Percentiles rank a stretch among this genome's conserved stretches.
These are phyloP conservation scores for Siniperca knerii DNA, from an alignment of 2,113 vertebrate genomes.

Conservation along the genomic window DNA sequence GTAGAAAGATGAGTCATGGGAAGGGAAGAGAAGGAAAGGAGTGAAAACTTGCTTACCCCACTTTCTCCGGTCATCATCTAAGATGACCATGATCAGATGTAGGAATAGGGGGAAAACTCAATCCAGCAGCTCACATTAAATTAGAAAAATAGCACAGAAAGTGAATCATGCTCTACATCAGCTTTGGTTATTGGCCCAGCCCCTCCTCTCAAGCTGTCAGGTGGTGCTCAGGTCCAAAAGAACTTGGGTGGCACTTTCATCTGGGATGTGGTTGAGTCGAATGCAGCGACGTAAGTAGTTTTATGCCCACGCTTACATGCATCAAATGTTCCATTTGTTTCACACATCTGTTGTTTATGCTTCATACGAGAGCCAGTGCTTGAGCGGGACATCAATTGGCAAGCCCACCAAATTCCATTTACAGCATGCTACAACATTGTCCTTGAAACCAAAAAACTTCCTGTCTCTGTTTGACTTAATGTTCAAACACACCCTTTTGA, in stretches of 20 bases:
- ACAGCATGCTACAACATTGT: constrained; percentile 24
- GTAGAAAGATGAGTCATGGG: neutral
- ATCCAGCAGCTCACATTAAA: constrained; percentile 31
- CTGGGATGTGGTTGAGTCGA: constrained; percentile 17
- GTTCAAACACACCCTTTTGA: constrained; percentile 23
- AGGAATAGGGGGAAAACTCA: neutral
- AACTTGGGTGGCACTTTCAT: constrained; percentile 30
- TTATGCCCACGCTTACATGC: constrained; percentile 33
- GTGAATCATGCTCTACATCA: constrained; percentile 61
- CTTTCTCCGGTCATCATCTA: neutral
- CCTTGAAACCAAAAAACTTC: constrained; percentile 26
- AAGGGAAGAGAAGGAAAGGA: neutral
- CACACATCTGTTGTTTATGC: constrained; percentile 64
- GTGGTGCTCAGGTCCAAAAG: constrained; percentile 34
- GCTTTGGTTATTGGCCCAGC: constrained; percentile 50
- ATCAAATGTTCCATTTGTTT: constrained; percentile 60
- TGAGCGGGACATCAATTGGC: constrained; percentile 27
- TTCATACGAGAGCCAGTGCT: constrained; percentile 26
- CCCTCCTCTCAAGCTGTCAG: constrained; percentile 57
- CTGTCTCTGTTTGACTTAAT: constrained; percentile 2
- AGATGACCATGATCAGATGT: neutral
- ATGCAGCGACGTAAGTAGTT: constrained; percentile 26
- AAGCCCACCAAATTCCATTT: constrained; percentile 23
- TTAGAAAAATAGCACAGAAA: constrained; percentile 45
- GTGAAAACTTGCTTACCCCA: neutral